These are phyloP conservation scores for Parauchenoglanis punctatus DNA, from an alignment of 2,797 vertebrate genomes.

Conservation along the genomic window DNA sequence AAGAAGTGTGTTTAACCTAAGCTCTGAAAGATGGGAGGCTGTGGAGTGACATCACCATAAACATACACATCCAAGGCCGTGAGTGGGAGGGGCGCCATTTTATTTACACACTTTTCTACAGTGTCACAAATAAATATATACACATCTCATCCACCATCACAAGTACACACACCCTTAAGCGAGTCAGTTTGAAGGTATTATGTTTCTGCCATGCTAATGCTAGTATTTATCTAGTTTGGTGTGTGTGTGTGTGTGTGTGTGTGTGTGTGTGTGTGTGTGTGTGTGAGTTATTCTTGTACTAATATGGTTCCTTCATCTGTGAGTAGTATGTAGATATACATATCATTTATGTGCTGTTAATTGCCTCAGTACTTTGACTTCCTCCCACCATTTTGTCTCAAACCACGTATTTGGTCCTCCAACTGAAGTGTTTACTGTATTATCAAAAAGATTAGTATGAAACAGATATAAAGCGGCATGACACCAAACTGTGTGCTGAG, in stretches of 20 bases:
- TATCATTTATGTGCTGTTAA: neutral
- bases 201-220: neutral
- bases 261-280: constrained; percentile 28
- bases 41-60: constrained; percentile 19
- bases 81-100: constrained; percentile 15
- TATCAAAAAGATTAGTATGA: neutral
- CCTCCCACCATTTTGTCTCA: neutral
- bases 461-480: neutral
- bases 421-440: neutral
- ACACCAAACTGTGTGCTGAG: neutral
- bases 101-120: constrained; percentile 15
- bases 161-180: neutral
- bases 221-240: neutral
- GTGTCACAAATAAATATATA: constrained; percentile 14
- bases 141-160: neutral
- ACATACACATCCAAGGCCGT: neutral
- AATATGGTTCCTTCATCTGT: neutral
- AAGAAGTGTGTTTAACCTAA: neutral
- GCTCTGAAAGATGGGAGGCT: constrained; percentile 9
- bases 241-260: constrained; percentile 31
- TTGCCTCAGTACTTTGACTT: neutral
- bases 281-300: neutral
- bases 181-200: constrained; percentile 1
- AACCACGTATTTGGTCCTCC: neutral
- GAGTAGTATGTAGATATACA: constrained; percentile 17